Base-by-base conservation (phyloP, 2,888 invertebrate genomes). In the Melipona bicolor region DNA sequence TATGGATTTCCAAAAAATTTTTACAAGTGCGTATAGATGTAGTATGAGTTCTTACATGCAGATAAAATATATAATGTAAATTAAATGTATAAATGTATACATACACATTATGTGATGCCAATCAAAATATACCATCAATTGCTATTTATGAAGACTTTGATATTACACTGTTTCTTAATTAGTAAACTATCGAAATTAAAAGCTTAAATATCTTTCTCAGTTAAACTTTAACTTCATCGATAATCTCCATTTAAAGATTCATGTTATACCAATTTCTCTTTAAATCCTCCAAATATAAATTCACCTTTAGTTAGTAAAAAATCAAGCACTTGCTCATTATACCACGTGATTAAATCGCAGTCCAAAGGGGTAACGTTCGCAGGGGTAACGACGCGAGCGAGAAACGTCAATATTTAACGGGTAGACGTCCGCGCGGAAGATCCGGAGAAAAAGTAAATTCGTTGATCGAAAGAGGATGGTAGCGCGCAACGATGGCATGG, bases 371-470 rank as follows among this genome's bases (percentile, higher is more conserved):
- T 17, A 43, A 56, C 2, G 43, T 43, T 43, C 43, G 43, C 43
- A 43, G 43, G 11, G 43, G 19, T n/a, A 70, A 69, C 50, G 62
- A 75, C 54, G 67, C 65, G 43, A 27, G 11, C 19, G 61, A 65
- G 19, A 59, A 75, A 77, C 70, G 80, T 56, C 56, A 75, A 80
- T 79, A 81, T 78, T 88, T 81, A 86, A 81, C 82, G 81, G 81
- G 79, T 78, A 87, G 77, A 79, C 85, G 78, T 81, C 76, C 85
- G 84, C 74, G 79, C 74, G 73, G 81, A 81, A 73, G 84, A 87
- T 86, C 79, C 81, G 78, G 71, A 52, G 87, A 83, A 89, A 89
- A 88, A 89, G 86, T 85, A 89, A 88, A 89, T 87, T 88, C 89
- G 88, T 87, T 87, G 62, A 62, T 71, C 77, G 77, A 77, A 64